Conservation (phyloP, 2,888 invertebrate genomes). For the Augochlorella aurata region DNA sequence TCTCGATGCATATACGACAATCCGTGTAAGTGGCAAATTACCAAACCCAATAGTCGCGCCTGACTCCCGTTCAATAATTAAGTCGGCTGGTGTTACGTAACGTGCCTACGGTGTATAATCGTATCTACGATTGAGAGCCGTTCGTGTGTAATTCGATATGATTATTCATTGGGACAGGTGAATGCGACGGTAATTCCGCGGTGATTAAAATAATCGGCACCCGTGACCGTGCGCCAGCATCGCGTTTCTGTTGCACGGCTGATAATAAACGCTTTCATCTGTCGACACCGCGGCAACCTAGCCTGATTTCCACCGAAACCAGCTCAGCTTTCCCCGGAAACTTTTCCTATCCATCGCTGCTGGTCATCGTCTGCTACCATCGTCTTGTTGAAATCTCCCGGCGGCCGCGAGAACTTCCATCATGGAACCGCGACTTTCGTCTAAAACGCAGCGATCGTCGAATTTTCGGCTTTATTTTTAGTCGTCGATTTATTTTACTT, state of each 20-base stretch:
- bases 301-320: slow-evolving; percentile 39
- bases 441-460: background rate
- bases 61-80: slow-evolving; percentile 71
- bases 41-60: slow-evolving; percentile 69
- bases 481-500: too few species aligned
- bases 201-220: slow-evolving; percentile 72
- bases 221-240: slow-evolving; percentile 61
- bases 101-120: slow-evolving; percentile 69
- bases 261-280: slow-evolving; percentile 65
- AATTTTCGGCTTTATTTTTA: too few species aligned
- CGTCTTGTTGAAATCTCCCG: slow-evolving; percentile 8
- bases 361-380: background rate
- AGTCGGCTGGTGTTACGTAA: slow-evolving; percentile 69
- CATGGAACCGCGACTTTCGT: background rate
- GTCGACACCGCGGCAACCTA: slow-evolving; percentile 26
- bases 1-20: slow-evolving; percentile 64
- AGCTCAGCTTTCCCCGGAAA: background rate
- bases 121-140: slow-evolving; percentile 71
- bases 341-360: slow-evolving; percentile 1
- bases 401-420: background rate
- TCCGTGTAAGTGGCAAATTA: slow-evolving; percentile 71
- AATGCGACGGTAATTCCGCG: slow-evolving; percentile 69
- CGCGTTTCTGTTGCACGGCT: slow-evolving; percentile 61
- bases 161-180: slow-evolving; percentile 73
- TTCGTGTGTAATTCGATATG: slow-evolving; percentile 73